These are phyloP conservation scores for Andrena minutula DNA, from an alignment of 2,888 invertebrate genomes.

Conservation along the genomic window DNA sequence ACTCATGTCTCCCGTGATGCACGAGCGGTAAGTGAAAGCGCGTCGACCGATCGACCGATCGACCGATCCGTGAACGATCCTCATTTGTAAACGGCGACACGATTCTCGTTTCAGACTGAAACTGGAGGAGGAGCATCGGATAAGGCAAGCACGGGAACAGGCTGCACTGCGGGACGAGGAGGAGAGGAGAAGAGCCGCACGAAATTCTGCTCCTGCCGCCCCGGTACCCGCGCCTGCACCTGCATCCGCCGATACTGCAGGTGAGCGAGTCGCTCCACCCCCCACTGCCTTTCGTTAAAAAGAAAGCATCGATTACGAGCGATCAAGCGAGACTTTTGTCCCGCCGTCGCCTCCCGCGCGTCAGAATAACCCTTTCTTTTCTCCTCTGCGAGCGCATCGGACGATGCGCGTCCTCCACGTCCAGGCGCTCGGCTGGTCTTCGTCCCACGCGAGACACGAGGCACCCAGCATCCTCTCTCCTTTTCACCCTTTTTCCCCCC, in stretches of 20 bases:
- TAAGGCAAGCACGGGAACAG: conserved; percentile 87
- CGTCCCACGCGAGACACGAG: background rate
- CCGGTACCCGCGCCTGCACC: conserved; percentile 82
- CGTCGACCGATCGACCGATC: no score
- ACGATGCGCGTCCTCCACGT: conserved; percentile 2
- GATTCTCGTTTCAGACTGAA: conserved; percentile 86
- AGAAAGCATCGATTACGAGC: conserved; percentile 75
- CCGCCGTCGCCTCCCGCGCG: conserved; percentile 58
- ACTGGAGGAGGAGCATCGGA: conserved; percentile 90
- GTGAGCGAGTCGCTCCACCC: conserved; percentile 85
- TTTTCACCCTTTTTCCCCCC: background rate
- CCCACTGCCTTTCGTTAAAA: conserved; percentile 84
- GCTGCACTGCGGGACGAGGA: conserved; percentile 87
- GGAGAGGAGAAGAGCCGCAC: conserved; percentile 84
- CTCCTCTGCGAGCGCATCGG: conserved; percentile 19
- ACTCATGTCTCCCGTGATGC: conserved; percentile 85
- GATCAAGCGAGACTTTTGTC: conserved; percentile 65
- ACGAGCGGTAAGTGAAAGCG: conserved; percentile 84
- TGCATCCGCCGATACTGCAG: conserved; percentile 84
- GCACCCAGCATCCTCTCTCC: background rate
- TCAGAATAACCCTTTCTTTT: conserved; percentile 22
- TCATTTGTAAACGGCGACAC: conserved; percentile 19
- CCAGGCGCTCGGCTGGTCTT: background rate
- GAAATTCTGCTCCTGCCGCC: conserved; percentile 81
- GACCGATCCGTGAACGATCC: background rate